Percentiles rank a stretch among this genome's conserved stretches.
Conservation (phyloP, 2,888 invertebrate genomes). For the Uropetala carovei region DNA sequence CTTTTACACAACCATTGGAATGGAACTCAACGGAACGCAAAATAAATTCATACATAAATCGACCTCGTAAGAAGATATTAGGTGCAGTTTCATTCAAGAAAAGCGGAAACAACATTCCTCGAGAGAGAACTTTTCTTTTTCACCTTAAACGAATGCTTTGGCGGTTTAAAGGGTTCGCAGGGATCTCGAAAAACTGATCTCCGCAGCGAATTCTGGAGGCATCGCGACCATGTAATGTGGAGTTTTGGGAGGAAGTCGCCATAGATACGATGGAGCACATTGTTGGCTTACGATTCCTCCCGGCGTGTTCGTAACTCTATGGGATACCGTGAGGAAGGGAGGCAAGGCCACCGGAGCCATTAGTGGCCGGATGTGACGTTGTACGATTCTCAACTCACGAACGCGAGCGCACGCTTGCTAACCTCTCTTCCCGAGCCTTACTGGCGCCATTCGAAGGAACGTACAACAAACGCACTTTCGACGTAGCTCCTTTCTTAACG, state of each 20-base stretch:
- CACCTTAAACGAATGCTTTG: too few relatives aligned
- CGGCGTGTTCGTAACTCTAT: neutral
- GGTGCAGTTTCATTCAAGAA: too few relatives aligned
- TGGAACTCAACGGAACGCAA: too few relatives aligned
- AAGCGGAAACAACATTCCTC: too few relatives aligned
- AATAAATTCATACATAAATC: too few relatives aligned
- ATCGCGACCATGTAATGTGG: neutral
- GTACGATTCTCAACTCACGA: neutral
- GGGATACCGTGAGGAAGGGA: neutral
- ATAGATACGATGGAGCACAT: neutral
- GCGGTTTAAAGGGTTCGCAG: too few relatives aligned
- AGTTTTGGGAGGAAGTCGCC: neutral
- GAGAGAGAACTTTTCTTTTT: too few relatives aligned
- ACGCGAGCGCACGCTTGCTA: neutral
- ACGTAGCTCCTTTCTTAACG: neutral
- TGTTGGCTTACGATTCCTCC: neutral
- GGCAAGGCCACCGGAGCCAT: slow-evolving; percentile 52
- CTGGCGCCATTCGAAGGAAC: neutral
- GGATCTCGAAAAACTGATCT: too few relatives aligned
- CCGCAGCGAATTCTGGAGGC: too few relatives aligned
- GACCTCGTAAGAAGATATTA: too few relatives aligned
- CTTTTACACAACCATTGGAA: too few relatives aligned
- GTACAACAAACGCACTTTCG: neutral
- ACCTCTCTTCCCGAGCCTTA: neutral
- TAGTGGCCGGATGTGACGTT: slow-evolving; percentile 52